Evolutionary conservation across 2,797 vertebrate species (phyloP).

Genomic region (Crax fasciolata): DNA sequence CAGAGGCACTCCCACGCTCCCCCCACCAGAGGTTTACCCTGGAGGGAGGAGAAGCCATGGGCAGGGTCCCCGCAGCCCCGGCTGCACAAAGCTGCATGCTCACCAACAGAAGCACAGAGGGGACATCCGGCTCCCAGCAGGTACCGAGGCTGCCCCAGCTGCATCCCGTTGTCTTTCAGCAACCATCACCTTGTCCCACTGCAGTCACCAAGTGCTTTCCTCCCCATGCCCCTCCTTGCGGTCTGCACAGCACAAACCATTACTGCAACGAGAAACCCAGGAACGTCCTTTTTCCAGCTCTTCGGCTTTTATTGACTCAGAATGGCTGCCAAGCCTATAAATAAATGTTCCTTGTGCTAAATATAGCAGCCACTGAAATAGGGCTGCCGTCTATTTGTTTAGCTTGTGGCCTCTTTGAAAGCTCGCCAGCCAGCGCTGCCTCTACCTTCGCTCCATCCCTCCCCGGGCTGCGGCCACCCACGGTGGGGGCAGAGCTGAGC

Average conservation of each 20-base stretch:
- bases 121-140: background rate
- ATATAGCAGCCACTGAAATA: constrained; percentile 80
- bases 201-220: background rate
- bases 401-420: constrained; percentile 69
- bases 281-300: constrained; percentile 75
- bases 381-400: constrained; percentile 75
- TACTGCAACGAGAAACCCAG: constrained; percentile 57
- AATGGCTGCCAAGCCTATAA: constrained; percentile 80
- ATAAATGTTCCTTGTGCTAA: constrained; percentile 84
- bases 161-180: background rate
- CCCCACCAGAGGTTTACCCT: constrained; percentile 30
- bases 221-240: background rate
- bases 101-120: background rate
- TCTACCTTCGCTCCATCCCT: constrained; percentile 4
- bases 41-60: background rate
- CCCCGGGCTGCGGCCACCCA: constrained; percentile 39
- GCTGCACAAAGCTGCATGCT: constrained; percentile 40
- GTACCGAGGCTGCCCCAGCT: background rate
- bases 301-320: constrained; percentile 75
- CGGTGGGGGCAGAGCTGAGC: background rate
- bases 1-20: background rate
- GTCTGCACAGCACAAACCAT: background rate
- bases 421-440: constrained; percentile 51
- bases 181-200: constrained; percentile 5
- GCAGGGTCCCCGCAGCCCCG: constrained; percentile 8